Evolutionary conservation across 2,888 invertebrate genomes (phyloP).

Genomic region (Xylocampa areola): DNA sequence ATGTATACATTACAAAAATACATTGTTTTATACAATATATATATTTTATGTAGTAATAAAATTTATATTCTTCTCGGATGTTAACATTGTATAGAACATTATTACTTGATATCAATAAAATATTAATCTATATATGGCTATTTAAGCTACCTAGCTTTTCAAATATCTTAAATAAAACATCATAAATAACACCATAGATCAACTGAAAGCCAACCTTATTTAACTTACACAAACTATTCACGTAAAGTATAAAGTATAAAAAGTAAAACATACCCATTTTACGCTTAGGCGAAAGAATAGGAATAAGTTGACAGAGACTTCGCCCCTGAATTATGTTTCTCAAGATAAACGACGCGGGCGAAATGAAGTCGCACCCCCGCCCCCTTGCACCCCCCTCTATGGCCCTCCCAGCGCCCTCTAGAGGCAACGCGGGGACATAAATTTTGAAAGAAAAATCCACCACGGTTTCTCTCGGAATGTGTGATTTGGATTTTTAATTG

Average conservation of each 20-base stretch:
- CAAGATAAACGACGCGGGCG: constrained; percentile 93
- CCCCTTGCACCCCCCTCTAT: constrained; percentile 59
- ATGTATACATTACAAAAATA: no score
- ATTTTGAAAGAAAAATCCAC: constrained; percentile 89
- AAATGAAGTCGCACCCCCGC: constrained; percentile 91
- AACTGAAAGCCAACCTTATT: constrained; percentile 39
- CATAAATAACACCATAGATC: constrained; percentile 45
- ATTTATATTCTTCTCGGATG: no score
- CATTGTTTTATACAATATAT: no score
- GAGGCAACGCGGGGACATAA: constrained; percentile 83
- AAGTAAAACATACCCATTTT: constrained; percentile 85
- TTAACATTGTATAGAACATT: no score
- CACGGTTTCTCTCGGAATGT: constrained; percentile 85
- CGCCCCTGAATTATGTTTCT: constrained; percentile 91
- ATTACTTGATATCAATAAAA: no score
- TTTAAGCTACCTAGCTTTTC: constrained; percentile 7
- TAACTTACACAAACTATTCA: constrained; percentile 44
- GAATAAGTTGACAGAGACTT: constrained; percentile 90
- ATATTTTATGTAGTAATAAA: no score
- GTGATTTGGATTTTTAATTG: constrained; percentile 89
- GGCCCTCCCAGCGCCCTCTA: constrained; percentile 73
- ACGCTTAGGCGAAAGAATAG: constrained; percentile 89
- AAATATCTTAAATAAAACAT: constrained; percentile 16
- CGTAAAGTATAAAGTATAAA: constrained; percentile 62
- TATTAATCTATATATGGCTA: constrained; percentile 5